Percentiles rank a stretch among this genome's conserved stretches.
phyloP scores from a whole-genome alignment of 2,797 vertebrate genomes.

The Neomorphus geoffroyi region DNA sequence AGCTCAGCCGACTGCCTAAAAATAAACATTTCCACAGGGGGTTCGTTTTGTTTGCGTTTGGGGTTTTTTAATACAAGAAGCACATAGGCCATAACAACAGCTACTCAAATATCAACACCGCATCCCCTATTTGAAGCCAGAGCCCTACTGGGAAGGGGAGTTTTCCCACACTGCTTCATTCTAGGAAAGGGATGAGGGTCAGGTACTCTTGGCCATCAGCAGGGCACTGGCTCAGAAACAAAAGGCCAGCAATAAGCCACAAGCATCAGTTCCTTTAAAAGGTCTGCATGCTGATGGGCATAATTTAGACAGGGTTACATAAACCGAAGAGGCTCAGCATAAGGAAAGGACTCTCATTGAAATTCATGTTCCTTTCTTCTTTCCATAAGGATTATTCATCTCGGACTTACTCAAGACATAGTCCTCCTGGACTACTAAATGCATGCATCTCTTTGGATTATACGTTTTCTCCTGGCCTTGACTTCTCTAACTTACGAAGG shows the following conservation, averaged over 20 bases:
- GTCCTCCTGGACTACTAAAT: not conserved
- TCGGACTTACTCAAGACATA: not conserved
- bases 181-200: not conserved
- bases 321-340: not conserved
- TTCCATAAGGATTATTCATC: not conserved
- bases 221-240: not conserved
- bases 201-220: not conserved
- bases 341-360: fast-evolving
- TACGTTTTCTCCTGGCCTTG: not conserved
- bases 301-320: not conserved
- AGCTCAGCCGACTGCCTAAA: conserved; percentile 92
- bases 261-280: not conserved
- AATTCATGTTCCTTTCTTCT: not conserved
- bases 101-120: not conserved
- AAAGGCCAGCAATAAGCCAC: not conserved
- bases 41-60: too few relatives aligned
- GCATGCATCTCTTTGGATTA: not conserved
- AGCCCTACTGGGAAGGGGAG: not conserved
- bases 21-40: not conserved
- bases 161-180: not conserved
- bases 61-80: not conserved
- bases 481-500: not conserved
- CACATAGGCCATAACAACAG: not conserved
- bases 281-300: not conserved
- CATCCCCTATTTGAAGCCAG: not conserved